Base-by-base conservation (phyloP, 2,797 vertebrate genomes). In the Astyanax mexicanus region DNA sequence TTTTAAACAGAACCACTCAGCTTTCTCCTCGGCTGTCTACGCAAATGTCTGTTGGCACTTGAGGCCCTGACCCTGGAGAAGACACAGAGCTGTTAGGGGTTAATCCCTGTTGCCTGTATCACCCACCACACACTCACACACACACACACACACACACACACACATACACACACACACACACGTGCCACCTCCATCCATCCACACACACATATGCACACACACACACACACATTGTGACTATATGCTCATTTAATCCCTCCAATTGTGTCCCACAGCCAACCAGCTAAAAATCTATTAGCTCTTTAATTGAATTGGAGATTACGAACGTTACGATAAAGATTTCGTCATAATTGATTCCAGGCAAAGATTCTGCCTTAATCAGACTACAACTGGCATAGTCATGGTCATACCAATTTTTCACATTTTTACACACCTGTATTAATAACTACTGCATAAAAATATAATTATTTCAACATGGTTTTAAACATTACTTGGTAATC, bases 11-110 rank as follows among this genome's bases (percentile, higher is more conserved):
- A 60, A n/a, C 32, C 19, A 61, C 42, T 32, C 44, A 61, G 49
- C 57, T 69, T 68, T 69, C 80, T 83, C 83, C 69, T 35, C 29
- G 51, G 15, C 25, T 9, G 38, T 29, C 23, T 2, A 9, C 2
- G 17, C 19, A n/a, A n/a, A 13, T 8, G 9, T 19, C 23, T 21
- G 10, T 10, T 10, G 25, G 21, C 23, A 23, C 52, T 51, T 51
- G n/a, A 51, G 49, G 51, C 23, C 21, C 25, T 54, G 51, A 54
- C 23, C 51, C 51, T 25, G 51, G 23, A 54, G 51, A 15, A 55
- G 25, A 55, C 12, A 27, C 23, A 55, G 23, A 55, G 52, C 52
- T 55, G 52, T 10, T 27, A 55, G 51, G 23, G 51, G 25, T 27
- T 55, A 55, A 55, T 55, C 52, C 13, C 23, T 15, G 23, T 25